These are phyloP conservation scores for Gisinianus flammeolus DNA, from an alignment of 2,888 invertebrate species.

Conservation along the genomic window DNA sequence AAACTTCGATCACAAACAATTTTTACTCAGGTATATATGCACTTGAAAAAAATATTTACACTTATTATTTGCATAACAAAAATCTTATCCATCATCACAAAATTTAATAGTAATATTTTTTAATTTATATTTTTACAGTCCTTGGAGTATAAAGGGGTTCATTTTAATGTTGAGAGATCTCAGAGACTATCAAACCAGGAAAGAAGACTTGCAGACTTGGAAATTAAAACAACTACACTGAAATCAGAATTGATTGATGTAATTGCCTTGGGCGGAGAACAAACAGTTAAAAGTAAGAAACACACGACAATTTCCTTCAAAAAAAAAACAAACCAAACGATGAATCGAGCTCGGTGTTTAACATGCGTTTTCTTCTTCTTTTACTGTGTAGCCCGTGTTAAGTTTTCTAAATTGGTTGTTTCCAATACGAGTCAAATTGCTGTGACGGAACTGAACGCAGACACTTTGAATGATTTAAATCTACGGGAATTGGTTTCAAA, in stretches of 20 bases:
- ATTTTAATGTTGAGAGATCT: slow-evolving; percentile 23
- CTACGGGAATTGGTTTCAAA: slow-evolving; percentile 8
- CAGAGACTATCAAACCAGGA: slow-evolving; percentile 10
- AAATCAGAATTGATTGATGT: neutral
- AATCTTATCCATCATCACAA: neutral
- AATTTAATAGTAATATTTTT: neutral
- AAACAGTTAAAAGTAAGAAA: slow-evolving; percentile 15
- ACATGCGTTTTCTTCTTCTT: neutral
- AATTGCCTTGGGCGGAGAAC: slow-evolving; percentile 10
- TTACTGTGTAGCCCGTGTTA: slow-evolving; percentile 14
- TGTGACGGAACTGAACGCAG: neutral
- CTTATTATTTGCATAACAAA: neutral
- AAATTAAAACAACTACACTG: neutral
- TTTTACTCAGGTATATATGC: slow-evolving; percentile 14
- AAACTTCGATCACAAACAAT: slow-evolving; percentile 14
- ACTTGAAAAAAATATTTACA: neutral
- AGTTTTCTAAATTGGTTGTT: slow-evolving; percentile 8
- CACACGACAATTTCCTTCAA: neutral
- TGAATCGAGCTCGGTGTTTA: no score
- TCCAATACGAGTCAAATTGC: neutral
- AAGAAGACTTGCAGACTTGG: neutral
- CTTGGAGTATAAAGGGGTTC: neutral
- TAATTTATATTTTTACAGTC: slow-evolving; percentile 11
- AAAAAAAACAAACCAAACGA: no score
- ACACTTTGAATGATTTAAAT: slow-evolving; percentile 20